These are phyloP conservation scores for Crotalus helleri DNA, from an alignment of 2,113 vertebrate species.

Conservation along the genomic window DNA sequence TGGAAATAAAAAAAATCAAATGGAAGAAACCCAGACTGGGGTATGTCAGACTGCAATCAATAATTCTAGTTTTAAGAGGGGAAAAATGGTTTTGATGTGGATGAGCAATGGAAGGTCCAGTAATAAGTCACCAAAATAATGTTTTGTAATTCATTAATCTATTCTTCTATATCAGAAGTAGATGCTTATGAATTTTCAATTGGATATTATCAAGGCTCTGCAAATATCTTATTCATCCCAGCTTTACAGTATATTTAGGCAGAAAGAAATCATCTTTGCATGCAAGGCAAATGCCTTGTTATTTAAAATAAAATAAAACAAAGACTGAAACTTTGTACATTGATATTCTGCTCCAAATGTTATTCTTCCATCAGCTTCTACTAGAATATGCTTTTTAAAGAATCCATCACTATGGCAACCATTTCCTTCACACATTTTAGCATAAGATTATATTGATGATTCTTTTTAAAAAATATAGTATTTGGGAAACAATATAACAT, in stretches of 20 bases:
- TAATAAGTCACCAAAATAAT: neutral
- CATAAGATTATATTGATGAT: neutral
- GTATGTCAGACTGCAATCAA: neutral
- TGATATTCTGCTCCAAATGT: neutral
- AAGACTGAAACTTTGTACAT: neutral
- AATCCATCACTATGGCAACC: constrained; percentile 18
- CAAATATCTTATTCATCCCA: neutral
- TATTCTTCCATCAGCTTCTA: constrained; percentile 1
- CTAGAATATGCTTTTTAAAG: constrained; percentile 9
- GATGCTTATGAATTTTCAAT: neutral
- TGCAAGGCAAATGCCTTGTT: neutral
- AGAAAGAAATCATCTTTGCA: neutral
- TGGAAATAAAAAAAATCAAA: neutral
- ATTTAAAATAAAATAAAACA: constrained; percentile 1
- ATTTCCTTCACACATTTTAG: constrained; percentile 2
- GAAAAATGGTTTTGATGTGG: neutral
- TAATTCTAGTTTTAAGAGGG: neutral
- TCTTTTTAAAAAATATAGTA: neutral
- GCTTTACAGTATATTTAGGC: neutral
- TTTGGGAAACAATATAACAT: neutral
- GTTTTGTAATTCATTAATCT: neutral
- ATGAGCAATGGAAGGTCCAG: neutral
- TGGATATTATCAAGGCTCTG: neutral
- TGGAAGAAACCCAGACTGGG: neutral
- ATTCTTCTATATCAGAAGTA: neutral